phyloP scores from a whole-genome alignment of 2,113 vertebrate species.

The Entosphenus tridentatus region DNA sequence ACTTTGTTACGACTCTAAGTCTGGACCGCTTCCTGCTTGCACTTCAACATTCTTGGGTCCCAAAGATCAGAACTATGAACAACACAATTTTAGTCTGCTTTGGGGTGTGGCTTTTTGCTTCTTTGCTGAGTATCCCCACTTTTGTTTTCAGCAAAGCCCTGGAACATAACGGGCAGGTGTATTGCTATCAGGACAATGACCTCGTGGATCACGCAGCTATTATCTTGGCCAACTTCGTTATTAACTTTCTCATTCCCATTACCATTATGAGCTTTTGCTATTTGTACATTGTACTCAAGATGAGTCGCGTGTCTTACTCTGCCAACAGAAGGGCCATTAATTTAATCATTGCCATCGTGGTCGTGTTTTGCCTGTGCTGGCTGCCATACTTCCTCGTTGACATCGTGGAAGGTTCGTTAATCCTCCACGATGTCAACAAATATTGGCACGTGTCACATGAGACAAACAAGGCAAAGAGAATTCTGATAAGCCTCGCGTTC shows the following conservation, averaged over 20 bases:
- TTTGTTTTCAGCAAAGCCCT: too few relatives aligned
- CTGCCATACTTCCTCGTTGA: slow-evolving; percentile 1
- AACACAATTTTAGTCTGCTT: too few relatives aligned
- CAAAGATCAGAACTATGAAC: too few relatives aligned
- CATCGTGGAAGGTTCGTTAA: background rate
- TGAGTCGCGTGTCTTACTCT: background rate
- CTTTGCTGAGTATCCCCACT: too few relatives aligned
- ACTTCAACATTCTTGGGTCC: too few relatives aligned
- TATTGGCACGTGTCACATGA: too few relatives aligned
- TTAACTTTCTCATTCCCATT: background rate
- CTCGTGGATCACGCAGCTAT: too few relatives aligned
- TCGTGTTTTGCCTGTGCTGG: slow-evolving; percentile 1
- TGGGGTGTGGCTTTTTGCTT: too few relatives aligned
- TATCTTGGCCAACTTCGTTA: background rate
- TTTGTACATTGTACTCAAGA: background rate
- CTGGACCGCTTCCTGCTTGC: too few relatives aligned
- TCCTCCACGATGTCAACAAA: background rate
- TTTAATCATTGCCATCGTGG: background rate
- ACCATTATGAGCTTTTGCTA: background rate
- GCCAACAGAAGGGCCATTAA: background rate
- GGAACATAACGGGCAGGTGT: too few relatives aligned
- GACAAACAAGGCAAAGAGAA: background rate
- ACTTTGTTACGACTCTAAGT: too few relatives aligned
- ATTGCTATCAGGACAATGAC: too few relatives aligned
- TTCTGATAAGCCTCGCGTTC: background rate